phyloP scores from a whole-genome alignment of 1,140 invertebrate species.

The Nephotettix cincticeps region DNA sequence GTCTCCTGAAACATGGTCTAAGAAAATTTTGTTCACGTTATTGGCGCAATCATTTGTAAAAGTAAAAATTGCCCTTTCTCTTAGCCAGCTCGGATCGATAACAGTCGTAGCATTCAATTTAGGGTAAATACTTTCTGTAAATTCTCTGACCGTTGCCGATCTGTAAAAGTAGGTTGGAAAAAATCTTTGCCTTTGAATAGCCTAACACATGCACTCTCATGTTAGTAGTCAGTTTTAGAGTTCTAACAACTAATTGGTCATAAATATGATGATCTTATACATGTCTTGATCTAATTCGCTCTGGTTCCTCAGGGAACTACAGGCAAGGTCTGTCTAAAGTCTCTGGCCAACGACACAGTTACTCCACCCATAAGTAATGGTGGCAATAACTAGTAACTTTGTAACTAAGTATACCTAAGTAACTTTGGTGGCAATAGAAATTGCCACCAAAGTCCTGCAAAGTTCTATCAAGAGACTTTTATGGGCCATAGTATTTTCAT shows the following conservation, averaged over 20 bases:
- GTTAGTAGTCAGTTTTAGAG: neutral
- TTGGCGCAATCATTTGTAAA: no score
- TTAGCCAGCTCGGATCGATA: neutral
- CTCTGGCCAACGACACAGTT: slow-evolving; percentile 49
- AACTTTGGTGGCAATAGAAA: no score
- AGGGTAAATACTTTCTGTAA: neutral
- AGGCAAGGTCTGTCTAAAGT: slow-evolving; percentile 55
- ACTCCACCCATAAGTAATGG: slow-evolving; percentile 38
- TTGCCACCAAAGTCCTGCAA: slow-evolving; percentile 39
- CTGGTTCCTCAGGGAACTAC: slow-evolving; percentile 47
- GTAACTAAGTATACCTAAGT: no score
- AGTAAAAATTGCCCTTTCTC: neutral
- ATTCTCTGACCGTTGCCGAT: neutral
- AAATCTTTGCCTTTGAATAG: neutral
- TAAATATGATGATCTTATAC: slow-evolving; percentile 47
- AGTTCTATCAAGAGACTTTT: slow-evolving; percentile 41
- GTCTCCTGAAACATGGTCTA: slow-evolving; percentile 34
- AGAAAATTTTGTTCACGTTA: slow-evolving; percentile 43
- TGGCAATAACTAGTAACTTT: no score
- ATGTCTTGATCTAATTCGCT: slow-evolving; percentile 39
- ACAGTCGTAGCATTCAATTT: neutral
- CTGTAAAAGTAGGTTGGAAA: neutral
- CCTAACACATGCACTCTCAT: neutral
- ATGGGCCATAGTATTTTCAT: slow-evolving; percentile 48
- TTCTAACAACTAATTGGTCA: slow-evolving; percentile 47